These are phyloP conservation scores for Tympanoctomys barrerae DNA, from an alignment of 2,797 vertebrate genomes.

Conservation along the genomic window DNA sequence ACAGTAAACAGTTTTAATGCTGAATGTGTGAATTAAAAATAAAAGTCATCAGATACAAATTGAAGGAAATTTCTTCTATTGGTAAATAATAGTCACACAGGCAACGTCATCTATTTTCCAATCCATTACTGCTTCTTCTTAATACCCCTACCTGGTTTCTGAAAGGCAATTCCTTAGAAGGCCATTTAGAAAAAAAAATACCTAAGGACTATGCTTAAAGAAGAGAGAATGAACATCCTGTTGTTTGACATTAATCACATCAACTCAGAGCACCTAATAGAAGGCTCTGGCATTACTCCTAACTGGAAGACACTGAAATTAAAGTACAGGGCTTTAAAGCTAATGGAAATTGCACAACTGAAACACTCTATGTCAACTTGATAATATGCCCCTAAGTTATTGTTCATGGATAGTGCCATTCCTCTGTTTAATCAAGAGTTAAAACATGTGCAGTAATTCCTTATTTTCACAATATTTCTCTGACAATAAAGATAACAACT, in stretches of 20 bases:
- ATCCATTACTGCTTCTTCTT: slow-evolving; percentile 52
- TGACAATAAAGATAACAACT: slow-evolving; percentile 91
- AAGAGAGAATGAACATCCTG: slow-evolving; percentile 81
- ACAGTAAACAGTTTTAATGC: slow-evolving; percentile 42
- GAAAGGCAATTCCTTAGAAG: slow-evolving; percentile 66
- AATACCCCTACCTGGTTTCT: slow-evolving; percentile 53
- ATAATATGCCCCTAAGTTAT: slow-evolving; percentile 86
- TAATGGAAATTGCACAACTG: slow-evolving; percentile 78
- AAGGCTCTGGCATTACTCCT: slow-evolving; percentile 73
- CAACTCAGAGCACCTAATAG: slow-evolving; percentile 67
- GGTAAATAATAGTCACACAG: slow-evolving; percentile 60
- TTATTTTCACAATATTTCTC: slow-evolving; percentile 91
- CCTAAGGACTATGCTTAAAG: slow-evolving; percentile 68
- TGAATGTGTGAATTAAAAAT: slow-evolving; percentile 15
- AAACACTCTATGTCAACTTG: slow-evolving; percentile 79
- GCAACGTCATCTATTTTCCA: slow-evolving; percentile 62
- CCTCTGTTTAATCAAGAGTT: slow-evolving; percentile 90
- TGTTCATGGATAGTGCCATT: slow-evolving; percentile 85
- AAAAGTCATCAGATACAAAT: slow-evolving; percentile 24
- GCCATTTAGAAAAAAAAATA: slow-evolving; percentile 69
- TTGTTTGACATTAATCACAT: slow-evolving; percentile 78
- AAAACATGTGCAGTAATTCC: slow-evolving; percentile 88
- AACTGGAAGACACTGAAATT: slow-evolving; percentile 74
- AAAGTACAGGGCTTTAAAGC: slow-evolving; percentile 71
- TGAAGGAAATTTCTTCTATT: slow-evolving; percentile 58